phyloP scores from a whole-genome alignment of 1,140 invertebrate species.

The Cherax destructor region DNA sequence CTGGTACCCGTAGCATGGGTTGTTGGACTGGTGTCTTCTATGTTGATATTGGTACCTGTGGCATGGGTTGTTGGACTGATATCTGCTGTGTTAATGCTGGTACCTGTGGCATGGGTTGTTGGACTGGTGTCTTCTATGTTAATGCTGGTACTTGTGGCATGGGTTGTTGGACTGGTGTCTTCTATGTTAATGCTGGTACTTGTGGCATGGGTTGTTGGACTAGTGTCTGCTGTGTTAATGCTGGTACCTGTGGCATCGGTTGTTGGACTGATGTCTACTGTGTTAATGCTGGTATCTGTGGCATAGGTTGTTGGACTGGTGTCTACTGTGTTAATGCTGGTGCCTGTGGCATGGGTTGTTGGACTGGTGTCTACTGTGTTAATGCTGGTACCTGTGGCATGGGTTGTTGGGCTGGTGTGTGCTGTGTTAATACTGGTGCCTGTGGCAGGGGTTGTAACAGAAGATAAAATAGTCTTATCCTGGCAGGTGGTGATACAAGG shows the following conservation, averaged over 20 bases:
- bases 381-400: background rate
- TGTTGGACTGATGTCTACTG: background rate
- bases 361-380: background rate
- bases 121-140: background rate
- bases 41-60: background rate
- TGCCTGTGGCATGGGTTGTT: background rate
- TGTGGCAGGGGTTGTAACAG: background rate
- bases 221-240: background rate
- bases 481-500: conserved; percentile 33
- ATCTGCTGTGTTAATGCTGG: background rate
- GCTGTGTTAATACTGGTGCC: background rate
- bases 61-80: background rate
- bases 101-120: background rate
- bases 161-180: background rate
- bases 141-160: background rate
- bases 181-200: background rate
- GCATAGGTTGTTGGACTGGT: background rate
- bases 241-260: background rate
- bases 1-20: background rate
- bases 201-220: background rate
- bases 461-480: background rate
- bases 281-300: background rate
- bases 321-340: background rate
- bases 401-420: background rate
- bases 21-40: background rate